These are phyloP conservation scores for Maniola jurtina DNA, from an alignment of 1,140 invertebrate species.

Conservation along the genomic window DNA sequence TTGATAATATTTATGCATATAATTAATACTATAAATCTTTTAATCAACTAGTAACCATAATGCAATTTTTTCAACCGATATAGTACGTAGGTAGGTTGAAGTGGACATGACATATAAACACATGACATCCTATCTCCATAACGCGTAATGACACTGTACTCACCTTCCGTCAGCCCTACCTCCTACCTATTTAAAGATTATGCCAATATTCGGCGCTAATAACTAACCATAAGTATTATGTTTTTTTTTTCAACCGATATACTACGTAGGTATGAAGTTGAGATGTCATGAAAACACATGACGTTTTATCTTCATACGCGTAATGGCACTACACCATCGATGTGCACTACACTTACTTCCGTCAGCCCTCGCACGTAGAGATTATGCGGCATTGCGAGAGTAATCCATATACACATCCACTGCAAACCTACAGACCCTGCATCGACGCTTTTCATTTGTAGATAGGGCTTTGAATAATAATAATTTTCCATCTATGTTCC, in stretches of 20 bases:
- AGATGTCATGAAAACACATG: conserved; percentile 1
- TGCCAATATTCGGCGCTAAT: too few species aligned
- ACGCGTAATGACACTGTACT: neutral
- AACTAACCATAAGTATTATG: too few species aligned
- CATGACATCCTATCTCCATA: neutral
- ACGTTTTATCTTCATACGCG: neutral
- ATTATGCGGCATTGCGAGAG: conserved; percentile 26
- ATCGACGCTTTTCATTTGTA: conserved; percentile 24
- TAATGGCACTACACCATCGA: neutral
- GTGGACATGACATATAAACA: neutral
- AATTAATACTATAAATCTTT: too few species aligned
- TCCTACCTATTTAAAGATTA: too few species aligned
- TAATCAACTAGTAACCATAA: too few species aligned
- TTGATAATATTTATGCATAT: too few species aligned
- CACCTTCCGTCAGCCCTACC: conserved; percentile 22
- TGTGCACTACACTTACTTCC: too few species aligned
- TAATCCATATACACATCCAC: conserved; percentile 16
- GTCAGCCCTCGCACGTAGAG: conserved; percentile 27
- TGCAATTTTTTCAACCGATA: too few species aligned
- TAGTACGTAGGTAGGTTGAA: neutral
- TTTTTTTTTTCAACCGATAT: too few species aligned
- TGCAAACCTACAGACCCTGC: conserved; percentile 11
- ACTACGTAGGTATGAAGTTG: neutral
- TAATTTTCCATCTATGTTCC: too few species aligned
- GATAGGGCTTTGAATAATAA: conserved; percentile 19